These are phyloP conservation scores for Heliconius cydno DNA, from an alignment of 2,888 invertebrate species.

Conservation along the genomic window DNA sequence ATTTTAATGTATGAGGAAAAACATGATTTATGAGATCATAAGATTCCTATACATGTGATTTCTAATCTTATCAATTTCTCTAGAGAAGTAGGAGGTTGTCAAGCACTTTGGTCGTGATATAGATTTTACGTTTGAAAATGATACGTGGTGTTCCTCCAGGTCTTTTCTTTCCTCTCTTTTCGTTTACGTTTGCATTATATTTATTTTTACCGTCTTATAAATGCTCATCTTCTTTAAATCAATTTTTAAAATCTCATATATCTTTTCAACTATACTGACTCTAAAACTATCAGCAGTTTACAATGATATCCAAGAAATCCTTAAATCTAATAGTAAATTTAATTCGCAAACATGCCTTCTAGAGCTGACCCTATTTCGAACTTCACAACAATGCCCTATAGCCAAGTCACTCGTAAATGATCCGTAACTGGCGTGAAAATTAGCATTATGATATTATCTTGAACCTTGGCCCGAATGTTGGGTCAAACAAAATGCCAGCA, in stretches of 20 bases:
- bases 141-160: neutral
- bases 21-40: neutral
- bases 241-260: neutral
- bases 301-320: neutral
- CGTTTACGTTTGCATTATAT: neutral
- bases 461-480: conserved; percentile 68
- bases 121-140: too few relatives aligned
- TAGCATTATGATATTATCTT: conserved; percentile 69
- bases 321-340: neutral
- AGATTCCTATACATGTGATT: too few relatives aligned
- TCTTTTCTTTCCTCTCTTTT: neutral
- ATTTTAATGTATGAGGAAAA: neutral
- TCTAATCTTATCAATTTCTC: too few relatives aligned
- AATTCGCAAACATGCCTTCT: neutral
- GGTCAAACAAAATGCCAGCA: conserved; percentile 60
- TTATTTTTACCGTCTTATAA: neutral
- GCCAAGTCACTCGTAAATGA: conserved; percentile 38
- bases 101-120: too few relatives aligned
- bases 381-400: conserved; percentile 31
- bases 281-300: neutral
- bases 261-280: neutral
- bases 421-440: conserved; percentile 56
- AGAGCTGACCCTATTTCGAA: conserved; percentile 11
- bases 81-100: too few relatives aligned
- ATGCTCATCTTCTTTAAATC: neutral